Evolutionary conservation across 2,888 invertebrate genomes (phyloP).

Genomic region (Epistrophe eligans): DNA sequence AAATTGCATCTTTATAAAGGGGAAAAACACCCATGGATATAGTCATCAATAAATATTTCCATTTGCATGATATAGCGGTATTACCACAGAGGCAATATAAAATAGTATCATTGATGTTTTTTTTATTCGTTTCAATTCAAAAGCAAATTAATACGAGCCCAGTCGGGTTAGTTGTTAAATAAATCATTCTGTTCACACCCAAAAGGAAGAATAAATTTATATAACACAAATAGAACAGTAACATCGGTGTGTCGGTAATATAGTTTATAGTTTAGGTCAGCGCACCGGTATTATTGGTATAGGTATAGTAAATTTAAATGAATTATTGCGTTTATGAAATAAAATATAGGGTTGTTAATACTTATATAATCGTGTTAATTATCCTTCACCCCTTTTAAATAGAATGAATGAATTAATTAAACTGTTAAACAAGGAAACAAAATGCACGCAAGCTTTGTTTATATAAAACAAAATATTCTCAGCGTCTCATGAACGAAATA

Average conservation of each 20-base stretch:
- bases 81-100: background rate
- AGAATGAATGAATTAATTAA: too few relatives aligned
- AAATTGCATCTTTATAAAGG: conserved; percentile 22
- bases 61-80: conserved; percentile 1
- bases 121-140: conserved; percentile 41
- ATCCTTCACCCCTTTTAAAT: background rate
- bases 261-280: conserved; percentile 12
- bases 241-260: background rate
- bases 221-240: conserved; percentile 3
- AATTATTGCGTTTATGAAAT: background rate
- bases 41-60: conserved; percentile 35
- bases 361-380: background rate
- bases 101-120: conserved; percentile 17
- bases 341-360: background rate
- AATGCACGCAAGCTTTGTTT: too few relatives aligned
- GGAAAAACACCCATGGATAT: background rate
- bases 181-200: conserved; percentile 66
- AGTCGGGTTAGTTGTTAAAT: conserved; percentile 64
- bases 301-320: background rate
- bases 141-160: conserved; percentile 48
- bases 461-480: too few relatives aligned
- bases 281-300: background rate
- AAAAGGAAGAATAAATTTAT: conserved; percentile 13
- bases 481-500: too few relatives aligned
- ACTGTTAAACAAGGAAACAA: too few relatives aligned